These are phyloP conservation scores for Pseudomyrmex cubaensis DNA, from an alignment of 1,140 invertebrate genomes.

Conservation along the genomic window DNA sequence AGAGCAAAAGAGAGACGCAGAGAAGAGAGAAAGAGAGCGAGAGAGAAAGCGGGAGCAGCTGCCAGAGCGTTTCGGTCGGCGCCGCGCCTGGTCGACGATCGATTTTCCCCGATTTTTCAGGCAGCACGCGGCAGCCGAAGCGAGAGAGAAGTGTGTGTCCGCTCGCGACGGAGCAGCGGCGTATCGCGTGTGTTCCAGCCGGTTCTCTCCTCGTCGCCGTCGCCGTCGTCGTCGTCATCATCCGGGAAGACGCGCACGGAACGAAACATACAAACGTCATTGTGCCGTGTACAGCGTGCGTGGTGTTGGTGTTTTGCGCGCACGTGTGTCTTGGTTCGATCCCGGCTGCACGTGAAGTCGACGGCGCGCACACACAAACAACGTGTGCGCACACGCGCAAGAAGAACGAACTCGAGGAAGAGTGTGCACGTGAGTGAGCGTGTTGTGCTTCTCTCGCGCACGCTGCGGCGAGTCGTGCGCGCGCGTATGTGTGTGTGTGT, in stretches of 20 bases:
- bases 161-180: conserved; percentile 36
- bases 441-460: too few relatives aligned
- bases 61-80: conserved; percentile 70
- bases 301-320: not conserved
- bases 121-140: conserved; percentile 37
- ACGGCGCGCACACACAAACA: not conserved
- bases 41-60: conserved; percentile 45
- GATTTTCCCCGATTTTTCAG: conserved; percentile 75
- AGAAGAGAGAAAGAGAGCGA: conserved; percentile 7
- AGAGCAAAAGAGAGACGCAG: not conserved
- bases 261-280: not conserved
- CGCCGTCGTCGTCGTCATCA: not conserved
- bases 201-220: conserved; percentile 6
- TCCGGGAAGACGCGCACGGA: not conserved
- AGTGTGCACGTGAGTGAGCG: not conserved
- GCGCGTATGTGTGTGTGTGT: too few relatives aligned
- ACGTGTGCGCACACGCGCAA: not conserved
- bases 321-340: conserved; percentile 2
- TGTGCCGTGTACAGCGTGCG: not conserved
- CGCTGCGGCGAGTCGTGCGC: too few relatives aligned
- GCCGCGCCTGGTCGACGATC: conserved; percentile 71
- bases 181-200: conserved; percentile 40
- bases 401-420: too few relatives aligned
- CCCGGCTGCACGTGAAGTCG: not conserved
- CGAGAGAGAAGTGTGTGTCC: conserved; percentile 32